These are phyloP conservation scores for Tokudaia muenninki DNA, from an alignment of 2,797 vertebrate genomes.

Conservation along the genomic window DNA sequence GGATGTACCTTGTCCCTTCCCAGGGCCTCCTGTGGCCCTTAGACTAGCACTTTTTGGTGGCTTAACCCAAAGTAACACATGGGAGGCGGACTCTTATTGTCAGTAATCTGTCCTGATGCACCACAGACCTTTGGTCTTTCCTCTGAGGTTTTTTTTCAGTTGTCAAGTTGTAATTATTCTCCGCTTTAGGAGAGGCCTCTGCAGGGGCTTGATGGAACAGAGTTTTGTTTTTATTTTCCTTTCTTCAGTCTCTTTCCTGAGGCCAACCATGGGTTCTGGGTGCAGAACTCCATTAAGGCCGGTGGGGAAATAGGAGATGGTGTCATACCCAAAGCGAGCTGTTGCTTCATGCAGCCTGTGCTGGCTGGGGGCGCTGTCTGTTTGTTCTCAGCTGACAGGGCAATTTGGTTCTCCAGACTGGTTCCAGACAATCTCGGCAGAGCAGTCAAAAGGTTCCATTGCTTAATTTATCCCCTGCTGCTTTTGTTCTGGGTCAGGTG, in stretches of 20 bases:
- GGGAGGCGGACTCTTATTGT: fast-evolving
- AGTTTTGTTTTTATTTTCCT: neutral
- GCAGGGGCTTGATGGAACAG: neutral
- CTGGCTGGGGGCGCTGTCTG: neutral
- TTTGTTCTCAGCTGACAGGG: neutral
- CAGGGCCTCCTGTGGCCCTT: neutral
- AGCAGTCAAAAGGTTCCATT: neutral
- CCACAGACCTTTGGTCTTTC: no score
- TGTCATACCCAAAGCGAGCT: neutral
- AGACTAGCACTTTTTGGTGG: neutral
- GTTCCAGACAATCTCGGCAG: neutral
- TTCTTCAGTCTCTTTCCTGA: neutral
- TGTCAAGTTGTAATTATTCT: neutral
- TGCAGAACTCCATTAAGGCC: neutral
- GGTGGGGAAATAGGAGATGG: neutral
- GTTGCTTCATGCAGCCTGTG: neutral
- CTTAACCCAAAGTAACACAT: neutral
- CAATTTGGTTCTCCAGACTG: neutral
- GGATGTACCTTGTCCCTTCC: neutral
- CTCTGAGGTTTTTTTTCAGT: neutral
- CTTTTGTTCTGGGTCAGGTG: neutral
- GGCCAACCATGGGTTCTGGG: neutral
- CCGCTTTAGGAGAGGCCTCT: neutral
- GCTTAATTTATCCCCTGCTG: neutral
- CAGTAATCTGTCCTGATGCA: neutral